Percentiles rank a stretch among this genome's conserved stretches.
phyloP scores from a whole-genome alignment of 2,797 vertebrate genomes.

The Mionectes olivaceus region DNA sequence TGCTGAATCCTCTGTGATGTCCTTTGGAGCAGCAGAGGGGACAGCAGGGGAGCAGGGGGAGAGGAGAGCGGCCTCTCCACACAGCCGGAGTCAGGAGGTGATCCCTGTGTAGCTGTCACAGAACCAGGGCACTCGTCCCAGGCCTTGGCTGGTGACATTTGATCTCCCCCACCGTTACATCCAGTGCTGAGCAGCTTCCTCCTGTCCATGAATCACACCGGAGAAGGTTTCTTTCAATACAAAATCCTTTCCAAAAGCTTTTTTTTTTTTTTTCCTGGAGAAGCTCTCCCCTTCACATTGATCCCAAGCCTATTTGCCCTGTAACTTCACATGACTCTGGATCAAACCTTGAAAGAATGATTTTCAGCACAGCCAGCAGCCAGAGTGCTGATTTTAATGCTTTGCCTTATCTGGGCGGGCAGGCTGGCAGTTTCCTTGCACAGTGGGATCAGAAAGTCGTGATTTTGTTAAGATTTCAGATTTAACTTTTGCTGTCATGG shows the following conservation, averaged over 20 bases:
- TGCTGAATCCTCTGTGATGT: neutral
- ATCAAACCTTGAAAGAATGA: neutral
- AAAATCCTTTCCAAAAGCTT: neutral
- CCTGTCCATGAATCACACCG: rapidly evolving
- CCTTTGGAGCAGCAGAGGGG: neutral
- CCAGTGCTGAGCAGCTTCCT: neutral
- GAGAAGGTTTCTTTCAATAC: neutral
- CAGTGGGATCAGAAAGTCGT: rapidly evolving
- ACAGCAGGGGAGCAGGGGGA: rapidly evolving
- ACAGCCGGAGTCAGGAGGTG: neutral
- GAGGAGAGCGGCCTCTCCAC: rapidly evolving
- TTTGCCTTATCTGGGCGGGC: neutral
- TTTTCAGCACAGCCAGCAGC: neutral
- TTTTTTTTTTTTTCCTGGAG: neutral
- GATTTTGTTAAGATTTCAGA: neutral
- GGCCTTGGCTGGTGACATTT: neutral
- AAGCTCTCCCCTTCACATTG: neutral
- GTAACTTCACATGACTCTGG: neutral
- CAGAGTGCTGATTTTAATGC: neutral
- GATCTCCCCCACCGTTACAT: neutral
- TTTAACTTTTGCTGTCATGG: rapidly evolving
- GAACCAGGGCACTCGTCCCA: neutral
- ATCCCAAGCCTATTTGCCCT: neutral
- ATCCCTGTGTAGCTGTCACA: neutral
- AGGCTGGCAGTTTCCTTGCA: neutral